These are phyloP conservation scores for Hirtodrosophila confusa DNA, from an alignment of 2,888 invertebrate species.

Conservation along the genomic window DNA sequence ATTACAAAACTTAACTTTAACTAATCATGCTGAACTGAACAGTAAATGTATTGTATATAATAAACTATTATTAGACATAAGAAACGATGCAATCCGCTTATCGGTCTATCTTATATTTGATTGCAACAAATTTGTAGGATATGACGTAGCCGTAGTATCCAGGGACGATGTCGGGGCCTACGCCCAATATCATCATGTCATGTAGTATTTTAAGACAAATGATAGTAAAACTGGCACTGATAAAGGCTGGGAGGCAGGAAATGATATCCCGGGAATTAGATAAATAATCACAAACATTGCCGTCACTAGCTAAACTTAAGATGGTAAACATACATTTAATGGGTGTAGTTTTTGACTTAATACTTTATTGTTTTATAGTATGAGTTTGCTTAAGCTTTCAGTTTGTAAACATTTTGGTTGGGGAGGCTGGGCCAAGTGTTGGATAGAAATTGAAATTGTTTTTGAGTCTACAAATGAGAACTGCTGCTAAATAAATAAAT, in stretches of 20 bases:
- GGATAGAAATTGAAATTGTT: background rate
- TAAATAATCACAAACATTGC: background rate
- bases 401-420: background rate
- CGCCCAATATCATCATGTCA: conserved; percentile 10
- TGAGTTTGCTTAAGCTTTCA: background rate
- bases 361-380: background rate
- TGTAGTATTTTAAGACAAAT: background rate
- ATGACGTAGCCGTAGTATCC: background rate
- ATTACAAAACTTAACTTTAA: conserved; percentile 1
- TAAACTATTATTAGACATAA: too few relatives aligned
- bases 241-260: background rate
- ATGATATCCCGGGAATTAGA: background rate
- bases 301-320: background rate
- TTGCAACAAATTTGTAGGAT: conserved; percentile 1
- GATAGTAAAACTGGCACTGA: conserved; percentile 1
- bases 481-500: background rate
- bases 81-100: too few relatives aligned
- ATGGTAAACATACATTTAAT: conserved; percentile 1
- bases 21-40: background rate
- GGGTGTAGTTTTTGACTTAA: background rate
- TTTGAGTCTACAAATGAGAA: background rate
- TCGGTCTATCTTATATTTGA: too few relatives aligned
- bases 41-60: too few relatives aligned
- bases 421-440: too few relatives aligned
- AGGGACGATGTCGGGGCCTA: conserved; percentile 35